A percentile compares a stretch with the other conserved stretches of the same genome.
Evolutionary conservation across 2,113 vertebrate genomes (phyloP).

Genomic region (Oncorhynchus keta): DNA sequence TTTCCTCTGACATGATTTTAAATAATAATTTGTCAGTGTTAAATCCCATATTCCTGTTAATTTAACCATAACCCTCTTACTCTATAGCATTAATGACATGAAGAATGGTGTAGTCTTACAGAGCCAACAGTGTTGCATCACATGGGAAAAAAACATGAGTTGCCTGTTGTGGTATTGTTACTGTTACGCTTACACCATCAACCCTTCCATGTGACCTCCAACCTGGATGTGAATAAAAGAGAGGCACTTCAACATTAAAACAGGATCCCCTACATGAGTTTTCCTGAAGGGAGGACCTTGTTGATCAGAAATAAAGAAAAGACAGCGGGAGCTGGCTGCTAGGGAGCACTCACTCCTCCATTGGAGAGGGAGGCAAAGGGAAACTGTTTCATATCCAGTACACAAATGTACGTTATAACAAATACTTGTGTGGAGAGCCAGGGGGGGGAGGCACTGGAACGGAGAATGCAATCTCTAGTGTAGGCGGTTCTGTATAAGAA

Average conservation of each 20-base stretch:
- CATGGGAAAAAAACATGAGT: no score
- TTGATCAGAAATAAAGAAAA: background rate
- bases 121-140: background rate
- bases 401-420: constrained; percentile 7
- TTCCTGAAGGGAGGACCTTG: background rate
- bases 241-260: background rate
- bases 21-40: background rate
- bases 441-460: background rate
- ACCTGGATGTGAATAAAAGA: background rate
- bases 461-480: background rate
- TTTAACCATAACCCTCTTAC: background rate
- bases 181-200: background rate
- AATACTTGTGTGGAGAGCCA: background rate
- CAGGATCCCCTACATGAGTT: background rate
- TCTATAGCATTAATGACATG: background rate
- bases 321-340: background rate
- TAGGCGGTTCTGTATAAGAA: background rate
- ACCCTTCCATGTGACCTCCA: background rate
- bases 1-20: background rate
- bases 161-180: no score
- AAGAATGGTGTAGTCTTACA: background rate
- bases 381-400: background rate
- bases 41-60: background rate
- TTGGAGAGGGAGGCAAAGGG: background rate
- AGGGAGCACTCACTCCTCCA: background rate